These are phyloP conservation scores for Hozukius guyotensis DNA, from an alignment of 2,797 vertebrate species.

Conservation along the genomic window DNA sequence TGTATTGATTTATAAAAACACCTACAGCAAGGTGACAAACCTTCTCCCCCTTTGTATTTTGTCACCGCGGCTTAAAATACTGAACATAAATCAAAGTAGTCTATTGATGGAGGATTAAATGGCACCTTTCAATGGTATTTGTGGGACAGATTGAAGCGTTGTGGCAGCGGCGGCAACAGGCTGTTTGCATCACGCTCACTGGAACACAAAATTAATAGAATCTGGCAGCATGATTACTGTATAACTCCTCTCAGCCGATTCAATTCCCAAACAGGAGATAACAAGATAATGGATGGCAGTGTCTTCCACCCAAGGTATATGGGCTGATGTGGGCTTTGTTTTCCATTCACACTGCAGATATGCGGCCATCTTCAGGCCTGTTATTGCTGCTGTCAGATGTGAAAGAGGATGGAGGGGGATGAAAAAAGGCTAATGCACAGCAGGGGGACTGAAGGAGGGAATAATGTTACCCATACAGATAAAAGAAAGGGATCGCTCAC, in stretches of 20 bases:
- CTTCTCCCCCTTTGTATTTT: not conserved
- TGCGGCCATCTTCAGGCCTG: conserved; percentile 31
- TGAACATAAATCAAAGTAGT: not conserved
- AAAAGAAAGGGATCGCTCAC: conserved; percentile 32
- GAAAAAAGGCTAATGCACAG: conserved; percentile 41
- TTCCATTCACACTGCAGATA: conserved; percentile 32
- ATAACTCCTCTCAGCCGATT: conserved; percentile 46
- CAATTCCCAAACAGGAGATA: conserved; percentile 58
- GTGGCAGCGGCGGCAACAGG: conserved; percentile 9
- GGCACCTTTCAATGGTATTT: conserved; percentile 12
- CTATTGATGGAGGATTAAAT: conserved; percentile 18
- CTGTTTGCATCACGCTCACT: conserved; percentile 40
- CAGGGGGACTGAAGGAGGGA: conserved; percentile 1
- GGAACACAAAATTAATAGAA: conserved; percentile 60
- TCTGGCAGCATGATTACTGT: conserved; percentile 63
- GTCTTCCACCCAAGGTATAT: conserved; percentile 32
- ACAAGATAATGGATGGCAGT: conserved; percentile 63
- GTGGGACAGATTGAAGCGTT: not conserved
- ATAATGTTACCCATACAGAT: conserved; percentile 13
- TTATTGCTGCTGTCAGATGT: conserved; percentile 61
- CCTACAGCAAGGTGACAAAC: not conserved
- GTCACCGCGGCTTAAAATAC: not conserved
- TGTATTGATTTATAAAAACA: not conserved
- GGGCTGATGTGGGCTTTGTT: conserved; percentile 36
- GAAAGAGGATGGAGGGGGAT: conserved; percentile 23